Base-by-base conservation (phyloP, 2,888 invertebrate genomes). In the Isoperla grammatica region DNA sequence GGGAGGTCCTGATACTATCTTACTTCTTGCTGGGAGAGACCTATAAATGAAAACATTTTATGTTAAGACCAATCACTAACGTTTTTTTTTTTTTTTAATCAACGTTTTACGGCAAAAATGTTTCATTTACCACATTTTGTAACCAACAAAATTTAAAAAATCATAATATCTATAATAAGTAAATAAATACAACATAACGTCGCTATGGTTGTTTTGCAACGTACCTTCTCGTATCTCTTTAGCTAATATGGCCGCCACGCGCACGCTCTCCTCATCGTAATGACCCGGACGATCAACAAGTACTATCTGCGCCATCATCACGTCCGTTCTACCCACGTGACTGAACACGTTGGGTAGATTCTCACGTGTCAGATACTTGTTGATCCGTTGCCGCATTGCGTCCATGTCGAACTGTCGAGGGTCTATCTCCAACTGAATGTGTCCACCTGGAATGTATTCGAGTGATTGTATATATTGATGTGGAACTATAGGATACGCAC, bases 381-480 rank as follows among this genome's bases (percentile, higher is more conserved):
- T 37, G 6, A 59, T 29, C 5, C 50, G 19, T 1, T 19, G 13
- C 12, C 35, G 53, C 12, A 59, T 17, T 9, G 3, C 12, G 1
- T 5, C 35, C 4, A 54, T 19, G 43, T 23, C 23, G 17, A 42
- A 54, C 12, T 22, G 48, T 53, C 39, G 40, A 20, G 39, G 15
- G 9, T 53, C 37, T 29, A 29, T 29, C 11, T 45, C 20, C 19
- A 57, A 12, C 37, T 45, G 29, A 12, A 57, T 6, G 20, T 57
- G 45, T 3, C 46, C 23, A 1, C 57, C 57, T 57, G 37, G 9
- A 48, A 42, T 59, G 69, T 63, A 65, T n/a, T n/a, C n/a, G n/a
- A n/a, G n/a, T n/a, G n/a, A n/a, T n/a, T n/a, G n/a, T n/a, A n/a
- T n/a, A n/a, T n/a, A n/a, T n/a, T n/a, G n/a, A n/a, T n/a, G n/a